Conservation (phyloP, 1,140 invertebrate genomes). For the Leptestheria dahalacensis region DNA sequence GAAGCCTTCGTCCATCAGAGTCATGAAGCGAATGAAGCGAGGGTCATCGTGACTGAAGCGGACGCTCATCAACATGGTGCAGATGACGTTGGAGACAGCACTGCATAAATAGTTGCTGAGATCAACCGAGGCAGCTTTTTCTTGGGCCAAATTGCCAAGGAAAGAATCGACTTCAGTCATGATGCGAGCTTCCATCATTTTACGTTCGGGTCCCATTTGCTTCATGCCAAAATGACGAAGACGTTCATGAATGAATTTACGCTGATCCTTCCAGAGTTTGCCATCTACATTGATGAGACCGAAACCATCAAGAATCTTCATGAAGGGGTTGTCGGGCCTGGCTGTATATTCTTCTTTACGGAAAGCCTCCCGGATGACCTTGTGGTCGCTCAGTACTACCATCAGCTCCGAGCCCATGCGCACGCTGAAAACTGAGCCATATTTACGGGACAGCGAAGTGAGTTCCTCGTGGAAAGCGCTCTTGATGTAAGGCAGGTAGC, state of each 20-base stretch:
- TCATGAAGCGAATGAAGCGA: no score
- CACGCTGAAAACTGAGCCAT: slow-evolving; percentile 66
- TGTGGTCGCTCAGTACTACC: no score
- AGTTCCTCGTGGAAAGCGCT: slow-evolving; percentile 60
- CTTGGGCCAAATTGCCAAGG: slow-evolving; percentile 40
- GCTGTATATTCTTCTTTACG: slow-evolving; percentile 67
- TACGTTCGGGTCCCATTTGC: slow-evolving; percentile 50
- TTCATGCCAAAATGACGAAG: no score
- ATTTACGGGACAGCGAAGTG: slow-evolving; percentile 51
- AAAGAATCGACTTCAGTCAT: slow-evolving; percentile 65
- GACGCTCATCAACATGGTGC: no score
- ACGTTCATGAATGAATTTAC: no score
- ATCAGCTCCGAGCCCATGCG: no score
- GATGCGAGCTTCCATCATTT: slow-evolving; percentile 72
- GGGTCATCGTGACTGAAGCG: no score
- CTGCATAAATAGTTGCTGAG: slow-evolving; percentile 56
- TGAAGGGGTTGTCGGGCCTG: slow-evolving; percentile 67
- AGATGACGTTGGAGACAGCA: slow-evolving; percentile 77
- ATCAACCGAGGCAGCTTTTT: slow-evolving; percentile 45
- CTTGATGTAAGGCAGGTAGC: slow-evolving; percentile 59
- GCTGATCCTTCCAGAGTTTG: no score
- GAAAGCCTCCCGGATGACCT: no score
- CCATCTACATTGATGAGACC: slow-evolving; percentile 87
- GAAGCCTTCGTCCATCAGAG: slow-evolving; percentile 88
- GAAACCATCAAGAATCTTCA: slow-evolving; percentile 69